Conservation (phyloP, 2,797 vertebrate species). For the Enoplosus armatus region DNA sequence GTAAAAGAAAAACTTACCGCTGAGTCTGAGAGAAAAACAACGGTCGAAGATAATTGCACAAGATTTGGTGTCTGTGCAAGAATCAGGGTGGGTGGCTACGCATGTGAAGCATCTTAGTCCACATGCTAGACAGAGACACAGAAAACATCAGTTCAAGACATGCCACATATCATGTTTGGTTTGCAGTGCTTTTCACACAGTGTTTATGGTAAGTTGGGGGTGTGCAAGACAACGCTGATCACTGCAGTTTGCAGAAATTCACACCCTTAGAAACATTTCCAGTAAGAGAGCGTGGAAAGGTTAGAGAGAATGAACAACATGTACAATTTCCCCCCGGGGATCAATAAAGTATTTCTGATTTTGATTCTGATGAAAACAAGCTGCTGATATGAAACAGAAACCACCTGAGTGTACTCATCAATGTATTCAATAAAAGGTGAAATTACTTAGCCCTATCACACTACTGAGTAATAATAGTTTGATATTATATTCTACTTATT, state of each 20-base stretch:
- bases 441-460: too few relatives aligned
- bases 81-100: accelerated
- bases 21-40: accelerated
- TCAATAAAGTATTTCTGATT: too few relatives aligned
- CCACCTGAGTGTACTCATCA: too few relatives aligned
- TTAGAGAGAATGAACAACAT: too few relatives aligned
- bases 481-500: too few relatives aligned
- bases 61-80: accelerated
- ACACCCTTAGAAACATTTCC: too few relatives aligned
- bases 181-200: background rate
- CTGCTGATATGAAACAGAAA: too few relatives aligned
- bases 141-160: background rate
- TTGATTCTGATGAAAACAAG: too few relatives aligned
- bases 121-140: slow-evolving; percentile 32
- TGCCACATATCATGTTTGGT: background rate
- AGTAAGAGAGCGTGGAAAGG: too few relatives aligned
- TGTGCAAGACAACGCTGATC: background rate
- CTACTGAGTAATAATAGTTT: too few relatives aligned
- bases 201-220: background rate
- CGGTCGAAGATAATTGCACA: accelerated
- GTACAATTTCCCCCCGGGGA: too few relatives aligned
- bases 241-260: background rate
- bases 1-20: background rate
- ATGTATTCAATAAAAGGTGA: too few relatives aligned
- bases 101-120: slow-evolving; percentile 41